phyloP scores from a whole-genome alignment of 2,888 invertebrate species.

The Aphidius colemani region DNA sequence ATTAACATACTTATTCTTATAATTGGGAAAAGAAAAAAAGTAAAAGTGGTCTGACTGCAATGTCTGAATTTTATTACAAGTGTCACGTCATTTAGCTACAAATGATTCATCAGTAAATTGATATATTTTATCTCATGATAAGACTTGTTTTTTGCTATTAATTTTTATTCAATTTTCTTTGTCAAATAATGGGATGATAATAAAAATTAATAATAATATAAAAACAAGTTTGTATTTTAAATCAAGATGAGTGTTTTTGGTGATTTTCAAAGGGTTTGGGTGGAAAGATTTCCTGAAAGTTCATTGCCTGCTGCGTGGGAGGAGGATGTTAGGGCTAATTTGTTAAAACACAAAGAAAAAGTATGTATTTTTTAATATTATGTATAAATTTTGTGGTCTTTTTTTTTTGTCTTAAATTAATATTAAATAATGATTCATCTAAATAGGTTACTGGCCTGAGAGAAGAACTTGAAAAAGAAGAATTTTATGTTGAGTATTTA shows the following conservation, averaged over 20 bases:
- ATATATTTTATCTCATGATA: too few species aligned
- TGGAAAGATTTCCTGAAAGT: constrained; percentile 88
- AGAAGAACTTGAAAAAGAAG: constrained; percentile 88
- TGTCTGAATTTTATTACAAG: too few species aligned
- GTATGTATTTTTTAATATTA: constrained; percentile 49
- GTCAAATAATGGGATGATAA: too few species aligned
- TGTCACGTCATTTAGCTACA: too few species aligned
- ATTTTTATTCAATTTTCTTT: too few species aligned
- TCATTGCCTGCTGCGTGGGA: constrained; percentile 91
- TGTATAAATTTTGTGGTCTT: neutral
- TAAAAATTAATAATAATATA: too few species aligned
- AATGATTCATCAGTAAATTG: too few species aligned
- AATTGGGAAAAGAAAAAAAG: too few species aligned
- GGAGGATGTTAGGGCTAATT: constrained; percentile 88
- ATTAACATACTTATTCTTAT: too few species aligned
- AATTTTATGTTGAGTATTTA: constrained; percentile 87
- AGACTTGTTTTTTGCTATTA: too few species aligned
- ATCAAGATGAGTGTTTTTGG: constrained; percentile 77
- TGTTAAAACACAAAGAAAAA: constrained; percentile 87
- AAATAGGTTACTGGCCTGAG: constrained; percentile 69
- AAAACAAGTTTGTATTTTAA: neutral
- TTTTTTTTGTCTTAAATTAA: neutral
- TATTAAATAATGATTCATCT: neutral
- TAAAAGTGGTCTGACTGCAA: too few species aligned
- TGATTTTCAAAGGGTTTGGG: constrained; percentile 91